Conservation (phyloP, 2,888 invertebrate genomes). For the Eupithecia tripunctaria region DNA sequence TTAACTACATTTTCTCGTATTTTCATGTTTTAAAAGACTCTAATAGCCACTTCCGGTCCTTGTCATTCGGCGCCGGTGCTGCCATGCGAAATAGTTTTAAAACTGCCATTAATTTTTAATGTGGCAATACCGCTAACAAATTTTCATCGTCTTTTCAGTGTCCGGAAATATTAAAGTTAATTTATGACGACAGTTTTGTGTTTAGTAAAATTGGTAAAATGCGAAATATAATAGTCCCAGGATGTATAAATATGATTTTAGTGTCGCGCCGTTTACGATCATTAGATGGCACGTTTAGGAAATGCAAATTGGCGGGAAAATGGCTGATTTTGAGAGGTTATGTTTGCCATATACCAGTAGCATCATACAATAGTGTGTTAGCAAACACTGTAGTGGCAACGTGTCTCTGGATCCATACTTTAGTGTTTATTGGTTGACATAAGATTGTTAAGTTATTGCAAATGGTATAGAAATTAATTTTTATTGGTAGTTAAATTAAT, state of each 20-base stretch:
- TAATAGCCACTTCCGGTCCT: slow-evolving; percentile 79
- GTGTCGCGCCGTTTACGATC: slow-evolving; percentile 66
- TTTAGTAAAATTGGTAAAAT: slow-evolving; percentile 80
- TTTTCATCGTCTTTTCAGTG: slow-evolving; percentile 68
- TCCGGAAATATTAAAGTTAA: slow-evolving; percentile 82
- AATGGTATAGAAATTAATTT: background rate
- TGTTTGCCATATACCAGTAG: slow-evolving; percentile 20
- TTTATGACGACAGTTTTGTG: slow-evolving; percentile 76
- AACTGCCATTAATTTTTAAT: slow-evolving; percentile 78
- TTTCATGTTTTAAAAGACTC: slow-evolving; percentile 72
- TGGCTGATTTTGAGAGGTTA: slow-evolving; percentile 47
- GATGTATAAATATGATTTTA: slow-evolving; percentile 77
- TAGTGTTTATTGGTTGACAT: background rate
- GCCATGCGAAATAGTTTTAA: slow-evolving; percentile 82
- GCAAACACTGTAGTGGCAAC: background rate
- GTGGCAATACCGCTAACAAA: slow-evolving; percentile 74
- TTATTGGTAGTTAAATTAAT: background rate
- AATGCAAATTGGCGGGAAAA: slow-evolving; percentile 62
- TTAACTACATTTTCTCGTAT: slow-evolving; percentile 65
- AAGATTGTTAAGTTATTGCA: background rate
- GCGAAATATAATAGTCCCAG: slow-evolving; percentile 69
- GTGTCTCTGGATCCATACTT: background rate
- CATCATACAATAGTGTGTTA: background rate
- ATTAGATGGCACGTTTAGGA: slow-evolving; percentile 59
- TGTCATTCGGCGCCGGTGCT: slow-evolving; percentile 64